A percentile compares a stretch with the other conserved stretches of the same genome.
These are phyloP conservation scores for Oenanthe oenanthe DNA, from an alignment of 2,113 vertebrate genomes.

Conservation along the genomic window DNA sequence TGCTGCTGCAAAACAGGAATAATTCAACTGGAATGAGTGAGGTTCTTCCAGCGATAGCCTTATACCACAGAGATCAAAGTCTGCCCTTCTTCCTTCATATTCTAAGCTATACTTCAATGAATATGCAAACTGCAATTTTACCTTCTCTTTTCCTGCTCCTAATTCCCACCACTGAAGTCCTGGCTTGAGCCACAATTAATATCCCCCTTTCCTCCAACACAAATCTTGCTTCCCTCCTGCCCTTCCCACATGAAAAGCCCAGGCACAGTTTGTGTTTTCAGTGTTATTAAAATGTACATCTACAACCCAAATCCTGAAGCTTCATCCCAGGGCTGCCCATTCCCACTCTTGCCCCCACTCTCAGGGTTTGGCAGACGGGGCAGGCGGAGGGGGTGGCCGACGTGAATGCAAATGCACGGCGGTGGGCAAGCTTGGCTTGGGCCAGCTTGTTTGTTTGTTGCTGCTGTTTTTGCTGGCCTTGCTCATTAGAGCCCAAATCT, in stretches of 20 bases:
- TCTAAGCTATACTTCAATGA: constrained; percentile 1
- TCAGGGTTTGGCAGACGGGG: background rate
- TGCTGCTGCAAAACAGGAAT: background rate
- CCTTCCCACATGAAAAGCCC: background rate
- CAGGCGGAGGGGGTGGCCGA: background rate
- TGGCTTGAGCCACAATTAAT: background rate
- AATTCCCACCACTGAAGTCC: background rate
- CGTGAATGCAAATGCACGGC: accelerated
- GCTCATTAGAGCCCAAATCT: constrained; percentile 23
- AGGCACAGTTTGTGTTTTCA: background rate
- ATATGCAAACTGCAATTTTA: constrained; percentile 7
- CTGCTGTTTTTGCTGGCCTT: constrained; percentile 2
- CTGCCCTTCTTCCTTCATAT: background rate
- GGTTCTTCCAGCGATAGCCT: background rate
- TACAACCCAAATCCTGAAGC: background rate
- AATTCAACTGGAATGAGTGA: background rate
- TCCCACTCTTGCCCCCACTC: background rate
- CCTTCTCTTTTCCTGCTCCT: background rate
- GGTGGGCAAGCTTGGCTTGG: background rate
- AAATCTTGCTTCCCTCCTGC: background rate
- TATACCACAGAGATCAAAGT: constrained; percentile 30
- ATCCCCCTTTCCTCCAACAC: background rate
- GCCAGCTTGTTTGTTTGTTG: background rate
- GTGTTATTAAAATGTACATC: background rate
- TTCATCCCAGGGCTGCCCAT: background rate